Conservation (phyloP, 92 coral and sea anemone species). For the Porites lobata region DNA sequence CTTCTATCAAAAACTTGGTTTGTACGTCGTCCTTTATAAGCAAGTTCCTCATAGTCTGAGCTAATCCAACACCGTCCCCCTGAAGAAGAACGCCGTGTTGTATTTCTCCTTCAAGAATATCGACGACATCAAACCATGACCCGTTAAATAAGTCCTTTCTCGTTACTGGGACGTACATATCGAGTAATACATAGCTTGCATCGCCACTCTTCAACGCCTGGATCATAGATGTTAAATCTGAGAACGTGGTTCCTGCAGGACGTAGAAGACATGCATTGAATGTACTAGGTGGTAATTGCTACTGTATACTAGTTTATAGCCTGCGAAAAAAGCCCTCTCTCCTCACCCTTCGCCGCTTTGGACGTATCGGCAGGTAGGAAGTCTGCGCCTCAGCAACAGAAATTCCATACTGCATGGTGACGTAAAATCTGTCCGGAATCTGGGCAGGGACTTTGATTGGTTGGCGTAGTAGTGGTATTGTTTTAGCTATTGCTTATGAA, state of each 20-base stretch:
- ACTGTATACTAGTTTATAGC: not conserved
- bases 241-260: slow-evolving; percentile 40
- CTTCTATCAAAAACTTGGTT: slow-evolving; percentile 3
- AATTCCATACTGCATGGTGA: too few species aligned
- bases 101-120: slow-evolving; percentile 43
- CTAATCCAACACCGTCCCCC: slow-evolving; percentile 59
- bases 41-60: slow-evolving; percentile 41
- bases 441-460: too few species aligned
- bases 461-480: too few species aligned
- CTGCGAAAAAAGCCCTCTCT: too few species aligned
- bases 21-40: slow-evolving; percentile 11
- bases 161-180: slow-evolving; percentile 57
- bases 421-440: too few species aligned
- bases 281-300: not conserved
- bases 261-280: not conserved
- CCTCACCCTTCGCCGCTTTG: too few species aligned
- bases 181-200: slow-evolving; percentile 52
- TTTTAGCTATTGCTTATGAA: too few species aligned
- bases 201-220: slow-evolving; percentile 32
- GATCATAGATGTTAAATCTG: slow-evolving; percentile 39
- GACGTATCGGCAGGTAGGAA: too few species aligned
- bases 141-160: slow-evolving; percentile 65
- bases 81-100: slow-evolving; percentile 64
- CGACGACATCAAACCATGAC: slow-evolving; percentile 62
- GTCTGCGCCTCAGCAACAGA: too few species aligned